Evolutionary conservation across 2,113 vertebrate species (phyloP).

Genomic region (Dipodomys spectabilis): DNA sequence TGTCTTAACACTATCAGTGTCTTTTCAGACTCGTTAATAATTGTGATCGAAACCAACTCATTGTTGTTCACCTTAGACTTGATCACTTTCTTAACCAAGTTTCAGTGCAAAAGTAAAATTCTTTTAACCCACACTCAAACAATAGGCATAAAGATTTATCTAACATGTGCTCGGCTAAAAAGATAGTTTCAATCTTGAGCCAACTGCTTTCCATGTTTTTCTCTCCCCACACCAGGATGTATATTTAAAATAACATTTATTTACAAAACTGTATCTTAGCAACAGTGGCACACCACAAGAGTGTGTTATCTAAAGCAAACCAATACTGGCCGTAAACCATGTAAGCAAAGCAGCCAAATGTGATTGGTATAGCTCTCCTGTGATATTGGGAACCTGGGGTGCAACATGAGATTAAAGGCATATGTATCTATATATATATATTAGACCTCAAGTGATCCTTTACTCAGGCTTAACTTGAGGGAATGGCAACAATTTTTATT

Average conservation of each 20-base stretch:
- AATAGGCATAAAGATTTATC: not conserved
- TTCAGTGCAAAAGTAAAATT: not conserved
- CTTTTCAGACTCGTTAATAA: not conserved
- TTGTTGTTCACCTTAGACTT: not conserved
- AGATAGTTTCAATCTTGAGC: slow-evolving; percentile 20
- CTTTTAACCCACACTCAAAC: not conserved
- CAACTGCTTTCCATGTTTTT: slow-evolving; percentile 44
- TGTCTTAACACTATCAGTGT: not conserved
- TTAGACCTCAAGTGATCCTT: slow-evolving; percentile 21
- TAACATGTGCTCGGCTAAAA: slow-evolving; percentile 4
- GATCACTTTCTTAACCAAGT: not conserved
- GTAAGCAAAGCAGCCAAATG: slow-evolving; percentile 54
- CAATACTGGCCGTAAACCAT: slow-evolving; percentile 71
- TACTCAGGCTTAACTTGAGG: slow-evolving; percentile 16
- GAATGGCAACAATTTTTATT: slow-evolving; percentile 1
- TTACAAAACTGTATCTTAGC: slow-evolving; percentile 81
- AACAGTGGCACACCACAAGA: slow-evolving; percentile 67
- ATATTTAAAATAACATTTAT: slow-evolving; percentile 79
- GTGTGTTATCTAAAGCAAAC: slow-evolving; percentile 81
- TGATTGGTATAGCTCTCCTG: slow-evolving; percentile 38
- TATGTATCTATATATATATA: not conserved
- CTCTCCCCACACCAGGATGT: slow-evolving; percentile 55
- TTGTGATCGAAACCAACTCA: not conserved
- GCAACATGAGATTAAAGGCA: slow-evolving; percentile 56
- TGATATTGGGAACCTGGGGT: slow-evolving; percentile 24